Evolutionary conservation across 2,113 vertebrate species (phyloP).

Genomic region (Mystacornis crossleyi): DNA sequence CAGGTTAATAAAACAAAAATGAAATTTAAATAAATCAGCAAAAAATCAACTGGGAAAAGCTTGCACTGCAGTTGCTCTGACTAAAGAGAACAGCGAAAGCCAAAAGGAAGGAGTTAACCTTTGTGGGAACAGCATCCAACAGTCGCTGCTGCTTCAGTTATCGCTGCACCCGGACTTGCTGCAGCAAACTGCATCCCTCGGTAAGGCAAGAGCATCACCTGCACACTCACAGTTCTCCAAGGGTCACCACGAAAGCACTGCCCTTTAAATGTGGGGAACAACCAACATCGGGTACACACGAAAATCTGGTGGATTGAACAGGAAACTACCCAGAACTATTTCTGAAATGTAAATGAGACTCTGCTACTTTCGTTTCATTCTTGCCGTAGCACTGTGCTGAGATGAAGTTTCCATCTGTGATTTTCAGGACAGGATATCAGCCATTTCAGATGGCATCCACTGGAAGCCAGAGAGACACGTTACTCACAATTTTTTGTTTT

Average conservation of each 20-base stretch:
- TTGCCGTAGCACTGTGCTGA: slow-evolving; percentile 37
- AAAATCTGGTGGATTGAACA: slow-evolving; percentile 62
- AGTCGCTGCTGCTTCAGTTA: not conserved
- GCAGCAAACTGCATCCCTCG: not conserved
- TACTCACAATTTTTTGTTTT: not conserved
- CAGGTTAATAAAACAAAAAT: slow-evolving; percentile 44
- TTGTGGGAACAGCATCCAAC: not conserved
- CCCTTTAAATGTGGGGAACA: not conserved
- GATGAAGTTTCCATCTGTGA: slow-evolving; percentile 59
- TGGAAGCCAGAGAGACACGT: not conserved
- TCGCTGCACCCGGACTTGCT: not conserved
- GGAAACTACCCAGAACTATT: slow-evolving; percentile 73
- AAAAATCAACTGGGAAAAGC: not conserved
- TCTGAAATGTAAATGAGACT: slow-evolving; percentile 76
- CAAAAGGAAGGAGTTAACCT: slow-evolving; percentile 31
- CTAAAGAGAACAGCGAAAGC: not conserved
- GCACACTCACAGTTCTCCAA: not conserved
- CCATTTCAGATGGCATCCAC: not conserved
- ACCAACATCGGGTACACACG: not conserved
- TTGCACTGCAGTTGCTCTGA: not conserved
- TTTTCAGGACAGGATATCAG: slow-evolving; percentile 61
- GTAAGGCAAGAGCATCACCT: not conserved
- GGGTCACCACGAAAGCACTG: not conserved
- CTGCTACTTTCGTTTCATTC: slow-evolving; percentile 74
- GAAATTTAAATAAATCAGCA: slow-evolving; percentile 29